Evolutionary conservation across 2,113 vertebrate species (phyloP).

Genomic region (Glareola pratincola): DNA sequence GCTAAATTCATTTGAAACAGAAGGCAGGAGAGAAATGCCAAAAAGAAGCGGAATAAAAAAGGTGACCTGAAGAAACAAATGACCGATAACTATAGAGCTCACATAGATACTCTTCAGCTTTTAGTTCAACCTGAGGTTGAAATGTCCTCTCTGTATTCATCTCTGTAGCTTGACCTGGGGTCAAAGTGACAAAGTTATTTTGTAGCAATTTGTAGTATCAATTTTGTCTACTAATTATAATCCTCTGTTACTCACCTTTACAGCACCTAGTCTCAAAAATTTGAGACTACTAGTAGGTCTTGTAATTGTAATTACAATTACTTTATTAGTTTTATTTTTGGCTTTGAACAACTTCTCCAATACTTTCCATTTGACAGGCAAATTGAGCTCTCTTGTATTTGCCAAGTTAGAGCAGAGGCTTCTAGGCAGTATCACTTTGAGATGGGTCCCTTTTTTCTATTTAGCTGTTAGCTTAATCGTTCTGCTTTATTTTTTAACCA

Average conservation of each 20-base stretch:
- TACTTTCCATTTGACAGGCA: neutral
- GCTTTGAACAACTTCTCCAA: neutral
- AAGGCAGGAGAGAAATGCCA: neutral
- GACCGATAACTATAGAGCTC: neutral
- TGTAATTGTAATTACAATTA: neutral
- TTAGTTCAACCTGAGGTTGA: neutral
- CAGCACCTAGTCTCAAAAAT: neutral
- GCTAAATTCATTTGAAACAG: neutral
- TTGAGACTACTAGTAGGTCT: neutral
- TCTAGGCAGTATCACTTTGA: neutral
- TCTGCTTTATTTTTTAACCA: neutral
- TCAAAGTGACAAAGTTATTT: neutral
- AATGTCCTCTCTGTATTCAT: neutral
- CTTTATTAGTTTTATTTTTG: neutral
- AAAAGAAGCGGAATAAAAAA: neutral
- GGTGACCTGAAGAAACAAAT: neutral
- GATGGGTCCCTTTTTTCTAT: neutral
- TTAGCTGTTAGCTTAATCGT: neutral
- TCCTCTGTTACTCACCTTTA: neutral
- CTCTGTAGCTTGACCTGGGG: neutral
- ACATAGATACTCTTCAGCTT: neutral
- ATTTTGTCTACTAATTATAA: neutral
- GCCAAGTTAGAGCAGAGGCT: neutral
- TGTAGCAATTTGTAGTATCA: neutral
- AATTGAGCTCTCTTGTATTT: neutral